These are phyloP conservation scores for Eulemur mongoz DNA, from an alignment of 2,797 vertebrate species.

Conservation along the genomic window DNA sequence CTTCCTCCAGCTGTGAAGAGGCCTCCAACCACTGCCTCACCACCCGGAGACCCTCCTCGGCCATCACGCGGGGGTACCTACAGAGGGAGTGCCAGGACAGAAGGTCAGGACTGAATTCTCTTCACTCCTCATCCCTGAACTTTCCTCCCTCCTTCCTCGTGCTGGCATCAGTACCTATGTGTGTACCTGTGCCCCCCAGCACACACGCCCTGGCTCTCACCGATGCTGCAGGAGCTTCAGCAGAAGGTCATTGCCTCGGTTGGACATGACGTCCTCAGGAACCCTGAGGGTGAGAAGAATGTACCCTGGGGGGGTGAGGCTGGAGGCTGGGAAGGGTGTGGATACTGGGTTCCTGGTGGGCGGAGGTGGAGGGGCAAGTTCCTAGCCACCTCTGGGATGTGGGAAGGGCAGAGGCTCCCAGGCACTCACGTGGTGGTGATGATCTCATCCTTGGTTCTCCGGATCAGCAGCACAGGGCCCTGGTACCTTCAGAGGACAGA, in stretches of 20 bases:
- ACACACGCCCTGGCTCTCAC: conserved; percentile 76
- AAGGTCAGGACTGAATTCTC: neutral
- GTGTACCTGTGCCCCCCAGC: rapidly evolving
- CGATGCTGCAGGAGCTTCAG: conserved; percentile 92
- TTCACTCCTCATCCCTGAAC: neutral
- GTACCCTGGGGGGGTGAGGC: neutral
- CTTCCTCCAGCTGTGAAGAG: conserved; percentile 88
- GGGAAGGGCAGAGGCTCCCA: neutral
- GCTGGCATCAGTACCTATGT: neutral
- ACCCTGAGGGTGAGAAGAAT: conserved; percentile 81
- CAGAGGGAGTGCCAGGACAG: neutral
- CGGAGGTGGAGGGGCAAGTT: neutral
- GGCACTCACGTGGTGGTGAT: conserved; percentile 92
- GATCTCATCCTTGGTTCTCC: conserved; percentile 96
- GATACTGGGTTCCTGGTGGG: neutral
- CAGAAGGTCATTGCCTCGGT: conserved; percentile 93
- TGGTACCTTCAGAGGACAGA: conserved; percentile 89
- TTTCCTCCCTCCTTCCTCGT: too few relatives aligned
- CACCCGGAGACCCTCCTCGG: conserved; percentile 88
- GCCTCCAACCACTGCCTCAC: conserved; percentile 91
- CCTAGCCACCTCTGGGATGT: neutral
- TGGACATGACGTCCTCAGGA: conserved; percentile 94
- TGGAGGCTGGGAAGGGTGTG: neutral
- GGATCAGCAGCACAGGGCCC: conserved; percentile 93
- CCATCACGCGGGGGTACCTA: conserved; percentile 95